These are phyloP conservation scores for Brachyalestes nurse DNA, from an alignment of 2,797 vertebrate species.

Conservation along the genomic window DNA sequence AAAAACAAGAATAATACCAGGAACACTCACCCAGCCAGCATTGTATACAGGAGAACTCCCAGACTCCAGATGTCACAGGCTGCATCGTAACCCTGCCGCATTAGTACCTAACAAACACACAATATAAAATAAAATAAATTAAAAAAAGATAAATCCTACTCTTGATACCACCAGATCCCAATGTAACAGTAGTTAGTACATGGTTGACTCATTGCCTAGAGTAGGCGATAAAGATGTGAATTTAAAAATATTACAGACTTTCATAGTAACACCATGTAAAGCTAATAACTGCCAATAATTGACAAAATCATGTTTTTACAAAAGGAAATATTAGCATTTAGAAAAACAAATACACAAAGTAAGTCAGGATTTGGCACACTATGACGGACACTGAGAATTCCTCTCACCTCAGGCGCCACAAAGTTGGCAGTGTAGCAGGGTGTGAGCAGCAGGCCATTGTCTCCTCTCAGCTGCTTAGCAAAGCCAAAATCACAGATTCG, in stretches of 20 bases:
- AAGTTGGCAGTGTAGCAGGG: conserved; percentile 98
- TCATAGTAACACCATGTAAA: too few species aligned
- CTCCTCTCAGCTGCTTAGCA: conserved; percentile 94
- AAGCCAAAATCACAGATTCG: conserved; percentile 98
- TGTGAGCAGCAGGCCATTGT: conserved; percentile 93
- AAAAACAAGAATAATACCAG: too few species aligned
- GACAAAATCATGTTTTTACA: not conserved
- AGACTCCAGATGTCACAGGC: conserved; percentile 99
- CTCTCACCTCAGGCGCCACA: conserved; percentile 94
- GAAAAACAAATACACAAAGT: not conserved
- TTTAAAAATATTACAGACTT: too few species aligned
- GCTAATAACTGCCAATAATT: not conserved
- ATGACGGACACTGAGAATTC: not conserved
- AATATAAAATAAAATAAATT: not conserved
- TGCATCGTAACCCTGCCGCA: conserved; percentile 96
- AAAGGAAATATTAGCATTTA: not conserved
- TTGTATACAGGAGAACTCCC: conserved; percentile 95
- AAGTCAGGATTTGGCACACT: not conserved
- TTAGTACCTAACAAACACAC: conserved; percentile 84
- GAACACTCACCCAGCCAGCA: conserved; percentile 91
- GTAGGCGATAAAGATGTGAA: not conserved
- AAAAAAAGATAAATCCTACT: not conserved
- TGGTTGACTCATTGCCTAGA: not conserved
- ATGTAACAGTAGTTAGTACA: not conserved
- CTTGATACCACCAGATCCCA: not conserved